Evolutionary conservation across 1,140 invertebrate species (phyloP), one percentile per base, ranked within the genome.

Genomic region (Matsumurasca onukii): DNA sequence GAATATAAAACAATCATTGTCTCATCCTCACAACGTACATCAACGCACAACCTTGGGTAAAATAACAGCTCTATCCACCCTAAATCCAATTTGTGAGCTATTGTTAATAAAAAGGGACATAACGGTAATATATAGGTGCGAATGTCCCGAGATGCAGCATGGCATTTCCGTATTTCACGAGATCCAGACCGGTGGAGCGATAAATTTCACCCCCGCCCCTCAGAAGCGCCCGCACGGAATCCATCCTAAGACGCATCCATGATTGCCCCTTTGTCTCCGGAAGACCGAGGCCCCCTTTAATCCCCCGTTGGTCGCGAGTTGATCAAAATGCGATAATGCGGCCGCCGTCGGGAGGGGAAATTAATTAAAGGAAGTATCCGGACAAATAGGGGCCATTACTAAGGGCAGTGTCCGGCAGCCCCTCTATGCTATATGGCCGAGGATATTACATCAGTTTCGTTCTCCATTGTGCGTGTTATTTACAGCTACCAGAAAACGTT

Each of bases 61-160:
- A 65, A 45, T 45, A 39, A 39, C 62, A 65, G 45, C 39, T 45
- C 62, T 45, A 65, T 65, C 48, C 39, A 48, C 39, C 62, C 48
- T 34, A 45, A 65, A 65, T 65, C 62, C 62, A 65, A 65, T 65
- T 65, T 65, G 62, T 45, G 39, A 65, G 34, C n/a, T 65, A 65
- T 65, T 65, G 62, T 65, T 65, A 65, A 65, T 65, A 65, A 65
- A 65, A 65, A 65, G 31, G 62, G 22, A 65, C 62, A 65, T 65
- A 65, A 65, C 39, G 2, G 62, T 65, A 65, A 65, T 48, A 45
- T 65, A 65, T 65, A 39, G 31, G 31, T 65, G 31, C 62, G 31
- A 45, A 65, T 65, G 62, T 48, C 62, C 62, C 55, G 22, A 24
- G 13, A 12, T n/a, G 55, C 22, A 29, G 55, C 34, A 39, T 39